Evolutionary conservation across 2,113 vertebrate species (phyloP).

Genomic region (Clarias magur): DNA sequence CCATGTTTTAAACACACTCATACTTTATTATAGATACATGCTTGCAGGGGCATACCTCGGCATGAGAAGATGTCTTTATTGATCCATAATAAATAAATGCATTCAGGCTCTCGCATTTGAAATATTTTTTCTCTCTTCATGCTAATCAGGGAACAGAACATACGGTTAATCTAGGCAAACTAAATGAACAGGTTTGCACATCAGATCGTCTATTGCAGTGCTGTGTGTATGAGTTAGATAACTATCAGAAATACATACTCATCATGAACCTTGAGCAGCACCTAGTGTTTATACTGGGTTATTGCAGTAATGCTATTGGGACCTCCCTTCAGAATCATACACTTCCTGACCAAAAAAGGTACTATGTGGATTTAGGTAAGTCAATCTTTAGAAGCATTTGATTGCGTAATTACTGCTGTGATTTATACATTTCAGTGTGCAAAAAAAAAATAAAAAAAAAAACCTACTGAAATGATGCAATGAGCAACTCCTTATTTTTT

Average conservation of each 20-base stretch:
- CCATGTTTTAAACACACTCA: not conserved
- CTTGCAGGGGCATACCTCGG: not conserved
- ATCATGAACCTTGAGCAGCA: constrained; percentile 28
- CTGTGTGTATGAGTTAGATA: not conserved
- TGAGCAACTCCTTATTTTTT: too few relatives aligned
- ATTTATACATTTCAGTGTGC: too few relatives aligned
- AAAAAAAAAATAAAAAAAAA: too few relatives aligned
- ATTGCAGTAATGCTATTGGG: constrained; percentile 22
- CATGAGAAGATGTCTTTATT: not conserved
- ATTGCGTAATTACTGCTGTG: too few relatives aligned
- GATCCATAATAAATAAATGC: not conserved
- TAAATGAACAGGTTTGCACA: not conserved
- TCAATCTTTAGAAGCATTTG: too few relatives aligned
- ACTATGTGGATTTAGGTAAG: too few relatives aligned
- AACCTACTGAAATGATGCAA: too few relatives aligned
- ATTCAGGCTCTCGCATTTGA: not conserved
- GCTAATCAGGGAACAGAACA: not conserved
- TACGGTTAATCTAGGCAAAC: not conserved
- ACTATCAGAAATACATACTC: not conserved
- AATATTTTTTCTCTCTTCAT: not conserved
- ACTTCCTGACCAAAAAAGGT: not conserved
- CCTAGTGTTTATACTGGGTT: constrained; percentile 7
- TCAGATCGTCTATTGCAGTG: not conserved
- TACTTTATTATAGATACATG: not conserved
- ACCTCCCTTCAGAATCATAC: not conserved